Conservation (phyloP, 2,797 vertebrate species). For the Enteromius fasciolatus region DNA sequence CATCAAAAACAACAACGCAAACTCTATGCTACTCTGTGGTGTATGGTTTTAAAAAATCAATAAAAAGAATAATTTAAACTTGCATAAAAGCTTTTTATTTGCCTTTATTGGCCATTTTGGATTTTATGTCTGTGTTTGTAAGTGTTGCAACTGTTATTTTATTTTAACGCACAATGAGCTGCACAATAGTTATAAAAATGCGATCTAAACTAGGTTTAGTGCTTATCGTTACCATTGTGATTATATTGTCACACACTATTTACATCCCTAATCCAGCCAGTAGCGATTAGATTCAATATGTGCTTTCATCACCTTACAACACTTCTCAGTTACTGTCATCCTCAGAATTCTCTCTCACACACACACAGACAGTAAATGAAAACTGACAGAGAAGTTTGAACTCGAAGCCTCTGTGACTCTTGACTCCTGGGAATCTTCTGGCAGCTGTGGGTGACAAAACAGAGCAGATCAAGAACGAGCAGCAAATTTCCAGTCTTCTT, state of each 20-base stretch:
- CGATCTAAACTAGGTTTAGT: slow-evolving; percentile 23
- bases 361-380: slow-evolving; percentile 39
- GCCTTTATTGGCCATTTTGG: slow-evolving; percentile 29
- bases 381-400: slow-evolving; percentile 47
- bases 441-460: slow-evolving; percentile 66
- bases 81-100: slow-evolving; percentile 30
- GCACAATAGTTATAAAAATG: slow-evolving; percentile 12
- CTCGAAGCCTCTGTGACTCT: slow-evolving; percentile 38
- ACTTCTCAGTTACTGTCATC: slow-evolving; percentile 36
- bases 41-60: slow-evolving; percentile 24
- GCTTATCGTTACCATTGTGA: slow-evolving; percentile 18
- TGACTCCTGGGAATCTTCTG: slow-evolving; percentile 59
- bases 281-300: slow-evolving; percentile 16
- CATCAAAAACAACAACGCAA: neutral
- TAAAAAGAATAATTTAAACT: slow-evolving; percentile 28
- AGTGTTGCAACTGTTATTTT: slow-evolving; percentile 18
- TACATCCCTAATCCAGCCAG: slow-evolving; percentile 26
- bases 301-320: neutral
- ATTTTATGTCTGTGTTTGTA: slow-evolving; percentile 20
- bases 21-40: neutral
- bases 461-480: slow-evolving; percentile 56
- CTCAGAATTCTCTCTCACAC: slow-evolving; percentile 8
- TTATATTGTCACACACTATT: slow-evolving; percentile 24
- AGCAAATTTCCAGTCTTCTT: slow-evolving; percentile 45
- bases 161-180: slow-evolving; percentile 23